phyloP scores from a whole-genome alignment of 2,113 vertebrate genomes.

The Crotalus horridus region DNA sequence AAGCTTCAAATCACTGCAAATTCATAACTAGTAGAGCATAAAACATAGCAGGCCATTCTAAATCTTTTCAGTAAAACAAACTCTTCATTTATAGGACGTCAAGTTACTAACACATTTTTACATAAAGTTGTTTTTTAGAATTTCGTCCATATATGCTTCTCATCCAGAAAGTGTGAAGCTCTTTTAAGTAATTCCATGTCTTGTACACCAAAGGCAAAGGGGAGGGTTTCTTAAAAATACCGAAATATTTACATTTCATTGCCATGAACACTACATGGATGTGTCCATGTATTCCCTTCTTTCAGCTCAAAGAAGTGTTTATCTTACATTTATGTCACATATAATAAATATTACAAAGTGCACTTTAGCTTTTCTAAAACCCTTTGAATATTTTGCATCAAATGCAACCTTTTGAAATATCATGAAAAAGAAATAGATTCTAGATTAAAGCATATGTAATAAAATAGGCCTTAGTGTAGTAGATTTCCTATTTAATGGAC shows the following conservation, averaged over 20 bases:
- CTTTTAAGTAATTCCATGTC: neutral
- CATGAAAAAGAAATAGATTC: neutral
- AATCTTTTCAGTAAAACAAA: neutral
- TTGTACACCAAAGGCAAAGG: no score
- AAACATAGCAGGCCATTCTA: neutral
- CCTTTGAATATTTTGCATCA: neutral
- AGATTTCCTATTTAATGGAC: neutral
- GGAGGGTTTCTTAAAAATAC: no score
- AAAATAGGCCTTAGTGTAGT: neutral
- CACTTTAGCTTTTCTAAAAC: neutral
- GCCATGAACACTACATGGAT: no score
- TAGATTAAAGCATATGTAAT: neutral
- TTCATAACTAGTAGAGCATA: neutral
- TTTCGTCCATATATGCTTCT: neutral
- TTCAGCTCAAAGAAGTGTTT: neutral
- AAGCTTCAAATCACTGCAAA: neutral
- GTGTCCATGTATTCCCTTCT: neutral
- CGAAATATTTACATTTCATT: no score
- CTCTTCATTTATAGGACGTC: neutral
- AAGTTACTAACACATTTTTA: neutral
- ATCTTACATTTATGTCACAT: neutral
- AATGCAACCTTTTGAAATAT: neutral
- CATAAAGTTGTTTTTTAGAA: neutral
- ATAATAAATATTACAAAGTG: neutral
- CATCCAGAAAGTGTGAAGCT: neutral